Base-by-base conservation (phyloP, 2,888 invertebrate genomes). In the Lacanobia wlatinum region DNA sequence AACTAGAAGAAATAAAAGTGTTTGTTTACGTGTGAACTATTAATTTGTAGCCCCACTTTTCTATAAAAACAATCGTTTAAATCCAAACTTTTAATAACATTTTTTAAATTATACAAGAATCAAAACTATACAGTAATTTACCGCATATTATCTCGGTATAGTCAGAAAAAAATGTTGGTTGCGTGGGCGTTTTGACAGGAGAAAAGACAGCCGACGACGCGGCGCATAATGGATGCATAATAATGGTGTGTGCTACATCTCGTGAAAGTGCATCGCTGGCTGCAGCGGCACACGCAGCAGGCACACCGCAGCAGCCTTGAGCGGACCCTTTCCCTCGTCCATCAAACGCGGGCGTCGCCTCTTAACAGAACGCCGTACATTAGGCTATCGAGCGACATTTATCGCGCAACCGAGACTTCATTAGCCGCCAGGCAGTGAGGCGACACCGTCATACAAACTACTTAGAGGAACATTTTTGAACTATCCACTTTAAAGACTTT, bases 271-370 rank as follows among this genome's bases (percentile, higher is more conserved):
- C 95, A 95, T 90, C 90, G 91, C 53, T 55, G 63, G 72, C 72
- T 91, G 90, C 81, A 78, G 78, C 69, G 74, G 80, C 78, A 46
- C 43, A 43, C 43, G 1, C 43, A 43, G 90, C 79, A 77, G 76
- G 14, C 43, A 43, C 43, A 16, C 43, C 64, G 69, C 79, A 52
- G 80, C 93, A 95, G 87, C 95, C 95, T 96, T 95, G 95, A 93
- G 78, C 88, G 82, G 90, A 90, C 90, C 94, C 96, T 96, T 96
- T 96, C 96, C 95, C 95, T 95, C 95, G 95, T 96, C 94, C 93
- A 95, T 96, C 95, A 96, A 92, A 90, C 86, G 84, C 84, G 86
- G 84, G 87, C 83, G 86, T 91, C 92, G 91, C 92, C 90, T 90
- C 92, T 93, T 92, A 92, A 90, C 90, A 90, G 92, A 91, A 90